These are phyloP conservation scores for Morbakka virulenta DNA, from an alignment of 30 jellyfish, hydroid and myxozoan species.

Conservation along the genomic window DNA sequence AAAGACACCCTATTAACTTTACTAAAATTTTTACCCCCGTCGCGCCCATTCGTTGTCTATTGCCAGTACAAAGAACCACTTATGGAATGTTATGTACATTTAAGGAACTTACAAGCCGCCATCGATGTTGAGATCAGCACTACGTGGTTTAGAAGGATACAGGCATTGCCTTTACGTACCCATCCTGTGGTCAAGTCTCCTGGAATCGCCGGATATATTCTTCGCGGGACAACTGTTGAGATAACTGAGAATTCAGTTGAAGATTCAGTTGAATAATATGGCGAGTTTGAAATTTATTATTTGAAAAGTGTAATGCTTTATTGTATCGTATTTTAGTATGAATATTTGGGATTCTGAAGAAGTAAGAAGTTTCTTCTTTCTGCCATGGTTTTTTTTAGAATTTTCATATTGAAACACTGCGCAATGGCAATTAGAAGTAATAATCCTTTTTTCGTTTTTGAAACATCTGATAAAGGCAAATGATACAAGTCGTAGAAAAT, in stretches of 20 bases:
- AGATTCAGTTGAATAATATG: not conserved
- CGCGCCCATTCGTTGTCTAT: conserved; percentile 77
- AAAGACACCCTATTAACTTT: conserved; percentile 26
- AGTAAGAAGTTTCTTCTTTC: too few relatives aligned
- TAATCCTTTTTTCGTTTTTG: too few relatives aligned
- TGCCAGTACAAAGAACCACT: conserved; percentile 88
- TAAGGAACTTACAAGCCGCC: conserved; percentile 61
- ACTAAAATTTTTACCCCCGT: conserved; percentile 56
- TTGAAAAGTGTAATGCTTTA: too few relatives aligned
- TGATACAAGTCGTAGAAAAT: too few relatives aligned
- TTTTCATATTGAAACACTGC: too few relatives aligned
- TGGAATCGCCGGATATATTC: conserved; percentile 82
- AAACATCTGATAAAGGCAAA: too few relatives aligned
- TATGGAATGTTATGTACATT: conserved; percentile 71
- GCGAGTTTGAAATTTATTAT: too few relatives aligned
- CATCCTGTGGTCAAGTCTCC: conserved; percentile 82
- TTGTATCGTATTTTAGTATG: too few relatives aligned
- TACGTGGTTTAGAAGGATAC: conserved; percentile 82
- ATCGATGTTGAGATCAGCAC: conserved; percentile 53
- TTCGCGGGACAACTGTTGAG: conserved; percentile 61
- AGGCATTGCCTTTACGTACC: conserved; percentile 77
- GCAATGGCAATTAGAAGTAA: too few relatives aligned
- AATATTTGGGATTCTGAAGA: too few relatives aligned
- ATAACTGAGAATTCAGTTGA: not conserved
- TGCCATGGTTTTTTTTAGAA: too few relatives aligned